Evolutionary conservation across 23 tunicate genomes (phyloP).

Genomic region (Styela clava): DNA sequence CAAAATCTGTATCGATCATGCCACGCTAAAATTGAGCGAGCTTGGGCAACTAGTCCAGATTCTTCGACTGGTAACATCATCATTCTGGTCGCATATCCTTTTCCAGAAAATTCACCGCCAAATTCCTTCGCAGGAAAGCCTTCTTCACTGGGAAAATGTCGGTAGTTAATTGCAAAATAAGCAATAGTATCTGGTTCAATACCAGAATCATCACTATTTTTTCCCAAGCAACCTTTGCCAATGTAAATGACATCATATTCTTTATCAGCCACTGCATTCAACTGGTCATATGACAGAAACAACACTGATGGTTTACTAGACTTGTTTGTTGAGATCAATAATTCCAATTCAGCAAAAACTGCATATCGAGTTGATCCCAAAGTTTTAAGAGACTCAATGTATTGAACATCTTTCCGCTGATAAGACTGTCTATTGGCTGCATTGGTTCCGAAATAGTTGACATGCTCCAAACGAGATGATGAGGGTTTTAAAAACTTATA

Average conservation of each 20-base stretch:
- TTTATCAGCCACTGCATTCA: slow-evolving; percentile 16
- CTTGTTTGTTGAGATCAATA: slow-evolving; percentile 23
- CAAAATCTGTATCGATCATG: slow-evolving; percentile 83
- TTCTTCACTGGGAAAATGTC: slow-evolving; percentile 43
- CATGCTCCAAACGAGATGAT: slow-evolving; percentile 36
- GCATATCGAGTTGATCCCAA: slow-evolving; percentile 44
- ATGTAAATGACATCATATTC: slow-evolving; percentile 65
- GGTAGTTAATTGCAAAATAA: slow-evolving; percentile 80
- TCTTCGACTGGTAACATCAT: slow-evolving; percentile 40
- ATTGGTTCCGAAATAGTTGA: slow-evolving; percentile 61
- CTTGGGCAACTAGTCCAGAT: slow-evolving; percentile 87
- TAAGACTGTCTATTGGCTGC: slow-evolving; percentile 71
- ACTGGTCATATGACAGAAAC: slow-evolving; percentile 44
- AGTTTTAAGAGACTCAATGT: slow-evolving; percentile 44
- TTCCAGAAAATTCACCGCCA: slow-evolving; percentile 45
- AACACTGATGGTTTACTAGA: slow-evolving; percentile 33
- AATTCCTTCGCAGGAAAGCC: slow-evolving; percentile 33
- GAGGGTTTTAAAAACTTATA: slow-evolving; percentile 36
- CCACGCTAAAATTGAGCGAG: slow-evolving; percentile 89
- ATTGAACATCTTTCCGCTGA: slow-evolving; percentile 47
- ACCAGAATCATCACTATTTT: slow-evolving; percentile 38
- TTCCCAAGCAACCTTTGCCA: slow-evolving; percentile 65
- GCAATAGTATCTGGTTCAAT: slow-evolving; percentile 1
- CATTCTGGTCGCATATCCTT: slow-evolving; percentile 40
- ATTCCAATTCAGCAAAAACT: slow-evolving; percentile 61